Evolutionary conservation across 2,113 vertebrate genomes (phyloP).

Genomic region (Bolborhynchus lineola): DNA sequence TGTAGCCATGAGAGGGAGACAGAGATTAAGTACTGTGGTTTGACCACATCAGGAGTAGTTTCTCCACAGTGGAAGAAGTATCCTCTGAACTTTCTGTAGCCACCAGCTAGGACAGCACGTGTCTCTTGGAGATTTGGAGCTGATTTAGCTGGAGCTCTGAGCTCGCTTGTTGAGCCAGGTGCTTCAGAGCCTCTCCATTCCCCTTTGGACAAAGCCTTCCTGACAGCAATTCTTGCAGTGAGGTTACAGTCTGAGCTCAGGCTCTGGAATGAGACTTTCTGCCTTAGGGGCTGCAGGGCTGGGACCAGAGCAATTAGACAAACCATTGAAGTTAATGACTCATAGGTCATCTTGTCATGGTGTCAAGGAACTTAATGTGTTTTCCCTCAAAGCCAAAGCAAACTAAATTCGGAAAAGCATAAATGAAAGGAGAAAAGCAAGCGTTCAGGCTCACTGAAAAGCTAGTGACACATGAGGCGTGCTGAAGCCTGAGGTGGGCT

Average conservation of each 20-base stretch:
- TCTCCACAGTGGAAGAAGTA: neutral
- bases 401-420: constrained; percentile 44
- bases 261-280: neutral
- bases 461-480: constrained; percentile 42
- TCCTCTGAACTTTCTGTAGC: neutral
- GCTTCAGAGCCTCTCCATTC: neutral
- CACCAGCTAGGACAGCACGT: neutral
- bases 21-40: neutral
- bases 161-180: rapidly evolving
- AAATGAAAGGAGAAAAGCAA: constrained; percentile 53
- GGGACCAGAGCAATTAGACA: neutral
- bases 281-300: neutral
- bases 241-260: neutral
- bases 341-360: constrained; percentile 3
- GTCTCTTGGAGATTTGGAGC: neutral
- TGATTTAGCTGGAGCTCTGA: neutral
- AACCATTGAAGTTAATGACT: constrained; percentile 45
- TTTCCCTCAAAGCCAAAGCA: constrained; percentile 51
- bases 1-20: constrained; percentile 36
- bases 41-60: neutral
- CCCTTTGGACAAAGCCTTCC: neutral
- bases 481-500: constrained; percentile 43
- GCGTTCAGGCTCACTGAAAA: constrained; percentile 58
- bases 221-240: neutral
- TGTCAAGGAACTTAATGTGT: constrained; percentile 45